Evolutionary conservation across 2,797 vertebrate species (phyloP), one percentile per base, ranked within the genome.

Genomic region (Poecilia wingei): DNA sequence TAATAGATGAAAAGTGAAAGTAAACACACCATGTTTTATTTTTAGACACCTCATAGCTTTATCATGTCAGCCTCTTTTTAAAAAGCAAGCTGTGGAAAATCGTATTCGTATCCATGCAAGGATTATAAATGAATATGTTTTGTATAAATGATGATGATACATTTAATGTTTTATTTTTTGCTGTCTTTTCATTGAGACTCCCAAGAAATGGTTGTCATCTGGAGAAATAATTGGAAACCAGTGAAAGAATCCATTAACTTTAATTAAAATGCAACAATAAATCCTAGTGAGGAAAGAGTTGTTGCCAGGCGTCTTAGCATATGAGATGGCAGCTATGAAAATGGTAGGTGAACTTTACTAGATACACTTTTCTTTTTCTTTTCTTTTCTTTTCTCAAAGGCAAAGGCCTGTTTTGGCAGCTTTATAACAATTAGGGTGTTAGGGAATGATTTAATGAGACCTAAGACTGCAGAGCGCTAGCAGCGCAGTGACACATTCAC

Each of bases 111-210:
- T 88, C 86, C 87, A 79, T 72, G 79, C 74, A 84, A 88, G 88
- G 86, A 90, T 93, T 90, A 90, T 88, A 89, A 93, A 91, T 83
- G 80, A 91, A 84, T 78, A 46, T 82, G 85, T 86, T 85, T 88
- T 0, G 12, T 87, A 77, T 91, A 93, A 92, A 86, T 91, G 85
- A 90, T 90, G 86, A 87, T 87, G 87, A 92, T 82, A 64, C 84
- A 75, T 86, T 91, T 81, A 75, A 74, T 77, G 84, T 84, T 80
- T 84, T 86, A 69, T 89, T 88, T 88, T 39, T 82, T 68, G 53
- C 72, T 4, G 59, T 46, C 83, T 83, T 84, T 80, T 79, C 46
- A 39, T 86, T 87, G 74, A 82, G 85, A 89, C 89, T 31, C 53
- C 66, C 47, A 82, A 87, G n/a, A 74, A 72, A 76, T 71, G 79